A percentile compares a stretch with the other conserved stretches of the same genome.
These are phyloP conservation scores for Heloderma charlesbogerti DNA, from an alignment of 2,113 vertebrate species.

Conservation along the genomic window DNA sequence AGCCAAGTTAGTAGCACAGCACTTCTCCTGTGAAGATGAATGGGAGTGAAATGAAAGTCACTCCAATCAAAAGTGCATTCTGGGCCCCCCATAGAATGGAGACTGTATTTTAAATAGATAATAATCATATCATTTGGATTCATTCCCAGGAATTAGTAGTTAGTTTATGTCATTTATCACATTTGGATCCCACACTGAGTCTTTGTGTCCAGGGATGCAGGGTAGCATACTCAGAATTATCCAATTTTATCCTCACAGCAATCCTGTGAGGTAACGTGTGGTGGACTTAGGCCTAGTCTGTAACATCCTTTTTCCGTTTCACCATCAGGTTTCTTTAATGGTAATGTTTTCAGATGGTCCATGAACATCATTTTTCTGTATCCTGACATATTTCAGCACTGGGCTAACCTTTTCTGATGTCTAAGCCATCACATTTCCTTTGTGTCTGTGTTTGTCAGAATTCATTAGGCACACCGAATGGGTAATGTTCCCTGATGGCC, in stretches of 20 bases:
- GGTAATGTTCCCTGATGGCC: neutral
- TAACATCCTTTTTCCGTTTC: neutral
- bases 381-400: neutral
- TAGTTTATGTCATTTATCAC: slow-evolving; percentile 9
- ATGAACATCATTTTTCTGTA: neutral
- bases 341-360: neutral
- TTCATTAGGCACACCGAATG: neutral
- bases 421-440: neutral
- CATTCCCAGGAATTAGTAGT: neutral
- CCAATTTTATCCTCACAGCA: neutral
- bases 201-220: neutral
- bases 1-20: slow-evolving; percentile 26
- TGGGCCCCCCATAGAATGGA: slow-evolving; percentile 33
- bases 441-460: neutral
- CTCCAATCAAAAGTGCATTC: slow-evolving; percentile 33
- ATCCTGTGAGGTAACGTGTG: neutral
- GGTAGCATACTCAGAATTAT: neutral
- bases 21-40: slow-evolving; percentile 45
- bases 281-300: neutral
- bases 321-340: neutral
- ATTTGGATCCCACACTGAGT: neutral
- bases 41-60: slow-evolving; percentile 37
- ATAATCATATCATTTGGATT: slow-evolving; percentile 29
- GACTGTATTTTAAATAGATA: neutral
- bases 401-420: neutral